Base-by-base conservation (phyloP, 2,113 vertebrate species). In the Mystacornis crossleyi region DNA sequence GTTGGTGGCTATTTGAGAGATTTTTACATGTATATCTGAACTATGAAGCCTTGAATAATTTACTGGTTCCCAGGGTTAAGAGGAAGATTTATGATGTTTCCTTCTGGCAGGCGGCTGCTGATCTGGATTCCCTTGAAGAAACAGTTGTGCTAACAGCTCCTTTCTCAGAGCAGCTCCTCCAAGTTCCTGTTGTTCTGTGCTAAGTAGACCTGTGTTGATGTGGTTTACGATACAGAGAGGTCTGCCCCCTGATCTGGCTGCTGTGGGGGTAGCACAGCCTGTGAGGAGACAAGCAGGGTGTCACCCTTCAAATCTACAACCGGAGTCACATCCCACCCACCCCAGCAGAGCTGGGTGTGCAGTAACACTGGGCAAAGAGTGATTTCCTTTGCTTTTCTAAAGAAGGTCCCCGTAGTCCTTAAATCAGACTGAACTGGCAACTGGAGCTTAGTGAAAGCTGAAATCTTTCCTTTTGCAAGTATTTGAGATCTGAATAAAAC, bases 401-500 rank as follows among this genome's bases (percentile, higher is more conserved):
- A 71, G 86, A 51, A 78, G 90, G 69, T 92, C 90, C 82, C 69
- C 1, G 23, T 2, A 90, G 82, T 45, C 82, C 36, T 78, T 93
- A 92, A 95, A 95, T 92, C 96, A 96, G 92, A 78, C 82, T 84
- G 89, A 95, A 66, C 67, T 86, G 79, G 90, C 79, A 90, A 15
- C 3, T n/a, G 0, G 70, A 93, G 81, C 81, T 81, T 75, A 79
- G 89, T 0, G 0, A 81, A 83, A 74, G 86, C 75, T 74, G 72
- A 72, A 81, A 33, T 81, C 58, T 20, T 95, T 86, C 64, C 92
- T 78, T 88, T 66, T 82, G 79, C 86, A 95, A 97, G 92, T 92
- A 87, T 96, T 96, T 93, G 93, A 92, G 75, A 58, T 94, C 75
- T 96, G 93, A 95, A 94, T 96, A 95, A 97, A 96, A 94, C 93